These are phyloP conservation scores for Takifugu ocellatus DNA, from an alignment of 2,797 vertebrate genomes.

Conservation along the genomic window DNA sequence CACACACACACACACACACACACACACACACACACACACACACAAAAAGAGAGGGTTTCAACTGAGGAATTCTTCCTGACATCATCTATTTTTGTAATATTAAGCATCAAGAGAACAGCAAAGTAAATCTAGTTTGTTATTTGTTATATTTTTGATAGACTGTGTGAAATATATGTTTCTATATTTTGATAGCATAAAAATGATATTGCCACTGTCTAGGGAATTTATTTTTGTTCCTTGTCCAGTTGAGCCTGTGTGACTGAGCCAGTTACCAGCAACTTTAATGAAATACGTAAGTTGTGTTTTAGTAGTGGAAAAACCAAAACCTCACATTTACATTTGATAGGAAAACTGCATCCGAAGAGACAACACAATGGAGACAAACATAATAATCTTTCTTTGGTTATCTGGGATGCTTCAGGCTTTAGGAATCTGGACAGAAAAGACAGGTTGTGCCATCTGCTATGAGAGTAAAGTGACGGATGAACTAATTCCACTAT, in stretches of 20 bases:
- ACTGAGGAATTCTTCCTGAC: constrained; percentile 37
- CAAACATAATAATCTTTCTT: neutral
- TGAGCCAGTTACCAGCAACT: neutral
- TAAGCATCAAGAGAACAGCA: constrained; percentile 28
- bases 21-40: constrained; percentile 15
- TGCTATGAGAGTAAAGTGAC: neutral
- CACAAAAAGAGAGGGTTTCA: constrained; percentile 17
- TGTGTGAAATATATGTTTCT: constrained; percentile 29
- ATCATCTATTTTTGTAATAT: constrained; percentile 72
- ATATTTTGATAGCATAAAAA: constrained; percentile 45
- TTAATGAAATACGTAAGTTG: neutral
- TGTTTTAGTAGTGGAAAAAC: neutral
- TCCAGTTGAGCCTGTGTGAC: no score
- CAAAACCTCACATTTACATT: neutral
- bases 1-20: constrained; percentile 2
- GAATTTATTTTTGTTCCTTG: neutral
- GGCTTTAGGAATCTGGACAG: neutral
- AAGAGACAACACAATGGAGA: no score
- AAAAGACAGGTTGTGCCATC: neutral
- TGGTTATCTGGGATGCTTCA: neutral
- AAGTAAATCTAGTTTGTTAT: constrained; percentile 17
- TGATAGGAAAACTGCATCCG: neutral
- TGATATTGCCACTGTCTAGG: constrained; percentile 14
- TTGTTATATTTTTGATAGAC: constrained; percentile 27
- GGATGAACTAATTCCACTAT: no score